Base-by-base conservation (phyloP, 1,140 invertebrate species). In the Wasmannia auropunctata region DNA sequence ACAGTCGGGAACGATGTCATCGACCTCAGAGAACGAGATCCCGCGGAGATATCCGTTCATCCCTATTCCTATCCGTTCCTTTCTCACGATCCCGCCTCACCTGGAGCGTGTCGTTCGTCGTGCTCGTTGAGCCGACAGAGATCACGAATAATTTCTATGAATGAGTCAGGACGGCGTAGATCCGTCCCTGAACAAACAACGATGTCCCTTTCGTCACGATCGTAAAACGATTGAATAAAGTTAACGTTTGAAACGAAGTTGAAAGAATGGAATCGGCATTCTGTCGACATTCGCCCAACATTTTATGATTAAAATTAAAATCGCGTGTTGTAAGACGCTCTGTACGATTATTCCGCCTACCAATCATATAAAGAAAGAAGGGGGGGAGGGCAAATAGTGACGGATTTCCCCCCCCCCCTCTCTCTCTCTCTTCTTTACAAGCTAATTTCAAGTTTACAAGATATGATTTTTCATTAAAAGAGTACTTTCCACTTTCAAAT, bases 81-180 rank as follows among this genome's bases (percentile, higher is more conserved):
- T 87, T 91, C 91, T 91, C 91, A 91, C 91, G 90, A 83, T 60
- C 76, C 79, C 79, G 88, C 58, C 69, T 86, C 84, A 88, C 85
- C 74, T 90, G 72, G 76, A 92, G 90, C 91, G 90, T 92, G 75
- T 92, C 91, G 86, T 70, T 70, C 62, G n/a, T 79, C 76, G 88
- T 87, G 88, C 86, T 91, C 65, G 85, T 81, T 85, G 90, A 84
- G 54, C 83, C 88, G 84, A 75, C 88, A 62, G 86, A 79, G 77
- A 76, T 83, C 54, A 77, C 54, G 74, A 51, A 65, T 85, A 74
- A 86, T 87, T 77, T 77, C 56, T 69, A 43, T 14, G 11, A 65
- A 83, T 83, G 67, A 83, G 67, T 56, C 54, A 60, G 51, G 16
- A 74, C 37, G 67, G 31, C 65, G 67, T 74, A 58, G 25, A 83